These are phyloP conservation scores for Baronia brevicornis DNA, from an alignment of 2,888 invertebrate genomes.

Conservation along the genomic window DNA sequence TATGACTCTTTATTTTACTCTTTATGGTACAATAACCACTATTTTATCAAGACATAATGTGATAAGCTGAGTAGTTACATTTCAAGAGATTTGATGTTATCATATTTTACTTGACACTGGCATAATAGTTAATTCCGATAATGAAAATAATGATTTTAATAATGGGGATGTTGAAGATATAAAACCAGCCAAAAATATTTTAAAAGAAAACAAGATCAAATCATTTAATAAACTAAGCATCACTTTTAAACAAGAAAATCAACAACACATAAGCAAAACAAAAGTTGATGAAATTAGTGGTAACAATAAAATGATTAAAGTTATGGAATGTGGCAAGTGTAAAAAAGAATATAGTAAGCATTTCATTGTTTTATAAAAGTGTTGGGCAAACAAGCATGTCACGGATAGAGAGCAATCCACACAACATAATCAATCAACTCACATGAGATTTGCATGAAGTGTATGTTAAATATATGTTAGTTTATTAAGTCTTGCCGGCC, in stretches of 20 bases:
- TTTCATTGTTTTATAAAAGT: neutral
- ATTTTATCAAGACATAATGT: too few relatives aligned
- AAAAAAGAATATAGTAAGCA: constrained; percentile 24
- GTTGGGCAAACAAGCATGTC: neutral
- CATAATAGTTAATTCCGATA: too few relatives aligned
- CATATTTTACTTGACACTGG: too few relatives aligned
- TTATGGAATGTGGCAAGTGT: constrained; percentile 20
- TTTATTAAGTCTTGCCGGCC: too few relatives aligned
- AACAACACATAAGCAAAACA: too few relatives aligned
- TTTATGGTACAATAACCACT: too few relatives aligned
- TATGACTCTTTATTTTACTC: constrained; percentile 7
- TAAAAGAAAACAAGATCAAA: neutral
- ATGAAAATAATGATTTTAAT: neutral
- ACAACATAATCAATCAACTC: too few relatives aligned
- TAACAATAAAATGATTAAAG: constrained; percentile 3
- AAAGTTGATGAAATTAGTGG: neutral
- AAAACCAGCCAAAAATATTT: neutral
- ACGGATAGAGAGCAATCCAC: too few relatives aligned
- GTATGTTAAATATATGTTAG: too few relatives aligned
- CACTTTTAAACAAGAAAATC: constrained; percentile 4
- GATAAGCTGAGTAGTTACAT: too few relatives aligned
- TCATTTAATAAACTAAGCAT: neutral
- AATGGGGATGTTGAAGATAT: neutral
- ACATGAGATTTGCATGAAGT: too few relatives aligned
- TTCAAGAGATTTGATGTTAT: too few relatives aligned